phyloP scores from a whole-genome alignment of 2,797 vertebrate species.

The Lerista edwardsae region DNA sequence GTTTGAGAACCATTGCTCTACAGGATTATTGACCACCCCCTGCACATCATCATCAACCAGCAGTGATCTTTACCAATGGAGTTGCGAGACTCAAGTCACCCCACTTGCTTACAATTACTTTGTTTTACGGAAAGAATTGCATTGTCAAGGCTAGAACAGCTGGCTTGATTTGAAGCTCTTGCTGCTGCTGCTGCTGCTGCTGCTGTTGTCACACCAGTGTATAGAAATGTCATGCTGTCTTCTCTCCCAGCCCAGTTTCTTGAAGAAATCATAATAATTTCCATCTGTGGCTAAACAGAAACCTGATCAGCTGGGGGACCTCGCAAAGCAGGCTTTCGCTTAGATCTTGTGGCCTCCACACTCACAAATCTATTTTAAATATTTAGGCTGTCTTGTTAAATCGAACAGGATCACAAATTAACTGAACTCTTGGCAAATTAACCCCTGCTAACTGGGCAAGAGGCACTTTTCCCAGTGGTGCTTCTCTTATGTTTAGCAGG shows the following conservation, averaged over 20 bases:
- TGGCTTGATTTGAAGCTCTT: not conserved
- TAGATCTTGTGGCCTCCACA: not conserved
- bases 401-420: slow-evolving; percentile 25
- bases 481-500: too few species aligned
- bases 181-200: not conserved
- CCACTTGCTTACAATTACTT: slow-evolving; percentile 5
- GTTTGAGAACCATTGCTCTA: too few species aligned
- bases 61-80: not conserved
- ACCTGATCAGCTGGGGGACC: not conserved
- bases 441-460: too few species aligned
- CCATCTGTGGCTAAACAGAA: slow-evolving; percentile 20
- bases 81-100: not conserved
- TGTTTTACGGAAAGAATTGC: not conserved
- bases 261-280: not conserved
- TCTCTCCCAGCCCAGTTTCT: not conserved
- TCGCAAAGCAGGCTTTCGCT: not conserved
- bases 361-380: slow-evolving; percentile 32
- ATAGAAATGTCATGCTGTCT: not conserved
- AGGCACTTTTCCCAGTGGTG: too few species aligned
- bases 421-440: not conserved
- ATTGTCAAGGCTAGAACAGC: slow-evolving; percentile 9
- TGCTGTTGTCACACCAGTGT: slow-evolving; percentile 4
- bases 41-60: not conserved
- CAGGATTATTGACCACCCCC: not conserved
- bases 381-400: slow-evolving; percentile 37